Conservation (phyloP, 2,888 invertebrate species). For the Metacarcinus magister region DNA sequence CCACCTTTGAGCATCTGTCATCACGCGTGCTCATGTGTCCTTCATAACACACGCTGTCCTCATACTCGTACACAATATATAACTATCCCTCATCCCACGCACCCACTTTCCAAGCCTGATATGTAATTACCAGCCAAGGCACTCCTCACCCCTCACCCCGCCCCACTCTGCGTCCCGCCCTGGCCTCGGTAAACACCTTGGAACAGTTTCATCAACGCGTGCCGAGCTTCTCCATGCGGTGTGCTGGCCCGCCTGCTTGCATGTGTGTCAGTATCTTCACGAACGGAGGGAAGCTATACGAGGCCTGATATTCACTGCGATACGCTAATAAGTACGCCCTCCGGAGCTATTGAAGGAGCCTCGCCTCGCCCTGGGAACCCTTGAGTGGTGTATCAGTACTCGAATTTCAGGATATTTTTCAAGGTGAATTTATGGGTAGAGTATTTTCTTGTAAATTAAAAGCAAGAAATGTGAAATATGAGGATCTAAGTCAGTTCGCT, state of each 20-base stretch:
- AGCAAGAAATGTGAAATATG: not conserved
- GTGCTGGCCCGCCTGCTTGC: not conserved
- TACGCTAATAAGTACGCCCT: constrained; percentile 41
- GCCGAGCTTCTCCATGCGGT: not conserved
- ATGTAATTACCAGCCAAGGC: not conserved
- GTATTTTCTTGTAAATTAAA: not conserved
- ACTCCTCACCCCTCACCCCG: not conserved
- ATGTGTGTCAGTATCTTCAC: not conserved
- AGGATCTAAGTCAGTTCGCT: not conserved
- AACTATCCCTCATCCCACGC: not conserved
- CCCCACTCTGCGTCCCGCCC: not conserved
- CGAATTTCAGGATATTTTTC: not conserved
- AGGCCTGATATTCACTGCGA: not conserved
- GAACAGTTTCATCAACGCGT: not conserved
- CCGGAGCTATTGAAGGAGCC: constrained; percentile 21
- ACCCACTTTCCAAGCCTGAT: not conserved
- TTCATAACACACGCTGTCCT: not conserved
- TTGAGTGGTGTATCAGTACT: not conserved
- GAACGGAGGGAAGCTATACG: constrained; percentile 10
- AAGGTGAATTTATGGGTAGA: not conserved
- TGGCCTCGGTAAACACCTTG: not conserved
- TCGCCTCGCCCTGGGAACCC: not conserved
- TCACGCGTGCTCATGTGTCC: not conserved
- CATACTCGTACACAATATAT: not conserved
- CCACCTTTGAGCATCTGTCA: not conserved